Conservation (phyloP, 1,140 invertebrate species). For the Brachionus manjavacas region DNA sequence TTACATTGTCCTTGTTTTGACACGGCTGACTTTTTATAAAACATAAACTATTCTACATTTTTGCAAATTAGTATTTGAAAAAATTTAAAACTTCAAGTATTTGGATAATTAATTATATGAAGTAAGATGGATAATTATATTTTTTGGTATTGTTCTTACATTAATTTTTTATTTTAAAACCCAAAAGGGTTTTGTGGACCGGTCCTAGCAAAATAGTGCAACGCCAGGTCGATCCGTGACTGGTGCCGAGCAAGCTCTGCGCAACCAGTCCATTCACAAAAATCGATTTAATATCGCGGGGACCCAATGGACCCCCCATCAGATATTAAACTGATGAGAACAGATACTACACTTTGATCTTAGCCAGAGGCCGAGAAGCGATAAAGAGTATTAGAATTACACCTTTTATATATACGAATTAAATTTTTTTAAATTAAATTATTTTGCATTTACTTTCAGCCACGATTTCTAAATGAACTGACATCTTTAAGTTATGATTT, state of each 20-base stretch:
- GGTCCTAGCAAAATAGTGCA: not conserved
- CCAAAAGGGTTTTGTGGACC: not conserved
- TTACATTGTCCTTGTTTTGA: too few relatives aligned
- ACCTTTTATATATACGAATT: not conserved
- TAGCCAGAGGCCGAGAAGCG: not conserved
- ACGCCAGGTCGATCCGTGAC: not conserved
- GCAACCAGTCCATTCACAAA: not conserved
- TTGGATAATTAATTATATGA: too few relatives aligned
- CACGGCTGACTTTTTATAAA: too few relatives aligned
- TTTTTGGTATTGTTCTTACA: too few relatives aligned
- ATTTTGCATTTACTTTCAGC: not conserved
- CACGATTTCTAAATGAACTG: not conserved
- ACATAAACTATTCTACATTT: too few relatives aligned
- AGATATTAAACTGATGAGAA: not conserved
- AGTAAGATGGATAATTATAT: too few relatives aligned
- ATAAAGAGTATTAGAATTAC: not conserved
- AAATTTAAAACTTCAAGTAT: too few relatives aligned
- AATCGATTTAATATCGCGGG: not conserved
- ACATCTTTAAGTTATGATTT: not conserved
- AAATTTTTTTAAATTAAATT: not conserved
- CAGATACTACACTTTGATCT: not conserved
- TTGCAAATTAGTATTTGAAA: too few relatives aligned
- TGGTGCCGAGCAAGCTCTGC: conserved; percentile 9
- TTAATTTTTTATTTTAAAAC: not conserved
- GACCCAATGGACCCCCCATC: not conserved